These are phyloP conservation scores for Aromia moschata DNA, from an alignment of 2,888 invertebrate species.

Conservation along the genomic window DNA sequence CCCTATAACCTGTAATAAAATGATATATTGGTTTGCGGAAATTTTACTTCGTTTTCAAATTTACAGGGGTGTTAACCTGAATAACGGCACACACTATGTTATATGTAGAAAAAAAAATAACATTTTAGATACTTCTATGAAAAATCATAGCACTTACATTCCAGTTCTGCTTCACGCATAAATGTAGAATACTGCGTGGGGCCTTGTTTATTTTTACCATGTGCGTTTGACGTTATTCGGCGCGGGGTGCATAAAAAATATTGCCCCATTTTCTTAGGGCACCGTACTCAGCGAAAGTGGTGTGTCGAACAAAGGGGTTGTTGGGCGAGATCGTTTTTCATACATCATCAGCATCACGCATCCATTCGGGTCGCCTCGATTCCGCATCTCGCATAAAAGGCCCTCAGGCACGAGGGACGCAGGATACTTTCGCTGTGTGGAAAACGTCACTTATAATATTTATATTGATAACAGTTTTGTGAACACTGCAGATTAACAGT, in stretches of 20 bases:
- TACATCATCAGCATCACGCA: constrained; percentile 23
- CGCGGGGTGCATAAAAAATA: constrained; percentile 18
- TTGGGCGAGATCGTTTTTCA: constrained; percentile 16
- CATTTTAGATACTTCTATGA: background rate
- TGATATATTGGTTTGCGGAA: no score
- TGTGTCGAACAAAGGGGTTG: constrained; percentile 21
- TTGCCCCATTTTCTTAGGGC: constrained; percentile 7
- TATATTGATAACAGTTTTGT: no score
- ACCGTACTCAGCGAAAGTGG: constrained; percentile 8
- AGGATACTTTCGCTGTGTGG: constrained; percentile 1
- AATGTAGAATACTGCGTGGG: background rate
- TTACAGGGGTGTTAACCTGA: no score
- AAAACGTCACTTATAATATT: no score
- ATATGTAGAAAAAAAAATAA: no score
- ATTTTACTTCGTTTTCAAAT: no score
- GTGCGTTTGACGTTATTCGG: constrained; percentile 17
- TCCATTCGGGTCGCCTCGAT: constrained; percentile 16
- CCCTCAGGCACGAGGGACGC: constrained; percentile 1
- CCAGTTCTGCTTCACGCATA: background rate
- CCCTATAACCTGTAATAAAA: no score
- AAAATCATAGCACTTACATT: no score
- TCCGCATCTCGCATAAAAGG: constrained; percentile 10
- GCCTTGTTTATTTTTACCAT: constrained; percentile 18
- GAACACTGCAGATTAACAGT: no score
- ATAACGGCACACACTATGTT: no score